phyloP scores from a whole-genome alignment of 2,113 vertebrate species.

The human (Homo sapiens) region DNA sequence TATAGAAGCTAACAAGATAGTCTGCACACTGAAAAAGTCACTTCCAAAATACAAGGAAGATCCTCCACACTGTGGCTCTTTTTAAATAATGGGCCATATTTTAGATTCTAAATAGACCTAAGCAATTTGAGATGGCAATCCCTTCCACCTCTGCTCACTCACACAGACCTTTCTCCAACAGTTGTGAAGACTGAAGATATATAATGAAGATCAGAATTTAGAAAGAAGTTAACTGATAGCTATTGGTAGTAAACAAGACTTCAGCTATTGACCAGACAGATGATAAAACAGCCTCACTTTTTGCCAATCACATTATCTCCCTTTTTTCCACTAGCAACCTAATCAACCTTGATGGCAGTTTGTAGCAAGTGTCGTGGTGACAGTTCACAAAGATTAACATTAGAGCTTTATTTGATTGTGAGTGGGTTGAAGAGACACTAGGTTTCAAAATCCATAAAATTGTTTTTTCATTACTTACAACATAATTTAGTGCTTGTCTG shows the following conservation, averaged over 20 bases:
- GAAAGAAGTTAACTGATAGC: background rate
- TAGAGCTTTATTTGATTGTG: constrained; percentile 6
- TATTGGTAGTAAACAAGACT: background rate
- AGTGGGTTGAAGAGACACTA: constrained; percentile 24
- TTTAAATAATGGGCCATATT: background rate
- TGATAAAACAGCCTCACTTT: background rate
- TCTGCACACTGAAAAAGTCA: background rate
- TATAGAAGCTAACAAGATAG: background rate
- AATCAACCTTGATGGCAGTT: background rate
- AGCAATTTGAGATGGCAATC: background rate
- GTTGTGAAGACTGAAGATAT: background rate
- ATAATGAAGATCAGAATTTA: background rate
- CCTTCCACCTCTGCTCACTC: background rate
- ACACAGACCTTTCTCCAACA: background rate
- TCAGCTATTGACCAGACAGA: background rate
- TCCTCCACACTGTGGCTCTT: background rate
- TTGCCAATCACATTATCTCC: background rate
- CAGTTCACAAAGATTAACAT: constrained; percentile 42
- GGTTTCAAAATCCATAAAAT: constrained; percentile 56
- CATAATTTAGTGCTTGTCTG: constrained; percentile 21
- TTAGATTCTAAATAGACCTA: background rate
- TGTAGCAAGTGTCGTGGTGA: background rate
- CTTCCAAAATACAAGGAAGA: background rate
- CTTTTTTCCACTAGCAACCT: background rate
- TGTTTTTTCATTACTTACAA: constrained; percentile 42